phyloP scores from a whole-genome alignment of 2,797 vertebrate species.

The Forpus xanthops region DNA sequence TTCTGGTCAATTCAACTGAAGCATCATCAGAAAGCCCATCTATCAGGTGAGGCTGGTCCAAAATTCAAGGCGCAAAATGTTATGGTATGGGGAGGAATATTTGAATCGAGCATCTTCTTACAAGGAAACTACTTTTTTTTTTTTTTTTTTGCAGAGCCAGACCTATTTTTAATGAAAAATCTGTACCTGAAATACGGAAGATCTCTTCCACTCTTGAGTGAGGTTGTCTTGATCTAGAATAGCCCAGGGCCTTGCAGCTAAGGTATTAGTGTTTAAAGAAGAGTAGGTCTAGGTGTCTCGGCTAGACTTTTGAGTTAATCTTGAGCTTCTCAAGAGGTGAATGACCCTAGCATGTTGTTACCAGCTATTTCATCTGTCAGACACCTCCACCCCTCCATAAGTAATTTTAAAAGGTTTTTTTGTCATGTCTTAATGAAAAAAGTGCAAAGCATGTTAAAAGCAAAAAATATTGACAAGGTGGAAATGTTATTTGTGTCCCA shows the following conservation, averaged over 20 bases:
- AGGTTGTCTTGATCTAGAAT: not conserved
- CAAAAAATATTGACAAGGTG: not conserved
- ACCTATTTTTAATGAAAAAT: not conserved
- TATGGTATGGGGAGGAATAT: not conserved
- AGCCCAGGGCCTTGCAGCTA: not conserved
- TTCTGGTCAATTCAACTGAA: not conserved
- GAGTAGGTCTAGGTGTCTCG: not conserved
- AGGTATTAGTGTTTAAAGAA: not conserved
- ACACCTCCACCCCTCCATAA: not conserved
- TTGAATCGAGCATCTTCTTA: not conserved
- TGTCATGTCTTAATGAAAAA: not conserved
- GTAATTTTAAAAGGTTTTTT: not conserved
- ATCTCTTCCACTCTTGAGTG: not conserved
- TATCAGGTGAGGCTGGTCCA: not conserved
- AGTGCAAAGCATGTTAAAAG: not conserved
- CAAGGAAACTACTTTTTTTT: not conserved
- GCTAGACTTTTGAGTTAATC: not conserved
- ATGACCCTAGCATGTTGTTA: not conserved
- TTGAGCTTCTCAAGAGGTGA: not conserved
- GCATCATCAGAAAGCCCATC: not conserved
- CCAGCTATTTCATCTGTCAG: not conserved
- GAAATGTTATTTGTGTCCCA: not conserved
- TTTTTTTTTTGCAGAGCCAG: not conserved
- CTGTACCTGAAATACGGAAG: not conserved
- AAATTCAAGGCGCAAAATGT: not conserved